phyloP scores from a whole-genome alignment of 35 echinoderm and acorn worm genomes.

The Ptychodera flava region DNA sequence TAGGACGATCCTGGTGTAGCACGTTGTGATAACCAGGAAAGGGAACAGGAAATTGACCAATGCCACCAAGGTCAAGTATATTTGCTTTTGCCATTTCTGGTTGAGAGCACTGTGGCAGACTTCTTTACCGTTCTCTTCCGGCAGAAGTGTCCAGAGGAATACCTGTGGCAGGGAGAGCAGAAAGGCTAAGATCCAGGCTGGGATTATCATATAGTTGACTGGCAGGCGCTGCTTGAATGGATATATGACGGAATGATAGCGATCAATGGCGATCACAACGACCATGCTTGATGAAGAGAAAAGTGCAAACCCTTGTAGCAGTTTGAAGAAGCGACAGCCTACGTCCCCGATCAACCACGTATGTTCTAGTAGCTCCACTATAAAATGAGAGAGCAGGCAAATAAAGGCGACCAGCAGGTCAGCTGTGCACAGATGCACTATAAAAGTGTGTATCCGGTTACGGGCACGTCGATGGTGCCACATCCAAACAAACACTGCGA shows the following conservation, averaged over 20 bases:
- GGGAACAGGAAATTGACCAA: slow-evolving; percentile 50
- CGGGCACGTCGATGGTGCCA: slow-evolving; percentile 47
- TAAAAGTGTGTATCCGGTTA: slow-evolving; percentile 68
- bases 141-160: slow-evolving; percentile 39
- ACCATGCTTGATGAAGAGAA: slow-evolving; percentile 82
- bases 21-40: slow-evolving; percentile 48
- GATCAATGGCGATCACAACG: slow-evolving; percentile 66
- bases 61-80: slow-evolving; percentile 61
- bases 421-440: slow-evolving; percentile 45
- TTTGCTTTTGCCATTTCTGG: slow-evolving; percentile 24
- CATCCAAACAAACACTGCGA: slow-evolving; percentile 53
- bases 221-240: slow-evolving; percentile 62
- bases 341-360: slow-evolving; percentile 50
- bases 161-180: slow-evolving; percentile 66
- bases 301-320: slow-evolving; percentile 53
- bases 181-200: slow-evolving; percentile 51
- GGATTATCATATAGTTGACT: slow-evolving; percentile 38
- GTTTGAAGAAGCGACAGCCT: slow-evolving; percentile 40
- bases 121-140: not conserved
- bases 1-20: not conserved
- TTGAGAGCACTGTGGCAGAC: slow-evolving; percentile 48
- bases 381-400: slow-evolving; percentile 47
- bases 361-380: slow-evolving; percentile 27
- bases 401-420: slow-evolving; percentile 72
- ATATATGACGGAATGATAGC: slow-evolving; percentile 70